These are phyloP conservation scores for Spea hammondii DNA, from an alignment of 2,797 vertebrate genomes.

Conservation along the genomic window DNA sequence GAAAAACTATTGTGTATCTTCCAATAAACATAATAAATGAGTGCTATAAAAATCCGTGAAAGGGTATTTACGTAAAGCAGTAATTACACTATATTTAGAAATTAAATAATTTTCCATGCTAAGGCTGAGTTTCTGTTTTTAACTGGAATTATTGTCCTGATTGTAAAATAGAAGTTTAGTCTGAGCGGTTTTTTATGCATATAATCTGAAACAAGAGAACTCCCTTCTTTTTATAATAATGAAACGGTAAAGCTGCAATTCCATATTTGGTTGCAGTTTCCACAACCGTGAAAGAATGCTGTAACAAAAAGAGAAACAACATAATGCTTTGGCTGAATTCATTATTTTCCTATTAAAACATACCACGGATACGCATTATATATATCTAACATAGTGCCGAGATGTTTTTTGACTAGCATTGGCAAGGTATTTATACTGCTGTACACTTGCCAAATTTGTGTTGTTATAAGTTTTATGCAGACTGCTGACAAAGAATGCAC, in stretches of 20 bases:
- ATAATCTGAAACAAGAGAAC: conserved; percentile 30
- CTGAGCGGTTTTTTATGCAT: conserved; percentile 32
- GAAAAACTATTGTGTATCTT: too few relatives aligned
- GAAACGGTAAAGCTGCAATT: neutral
- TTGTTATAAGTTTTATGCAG: neutral
- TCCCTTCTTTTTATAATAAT: neutral
- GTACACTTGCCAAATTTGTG: neutral
- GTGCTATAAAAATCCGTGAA: neutral
- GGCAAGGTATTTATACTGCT: neutral
- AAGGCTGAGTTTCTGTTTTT: neutral
- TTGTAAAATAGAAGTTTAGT: conserved; percentile 48
- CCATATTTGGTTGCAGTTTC: neutral
- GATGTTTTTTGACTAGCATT: neutral
- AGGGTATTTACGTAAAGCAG: conserved; percentile 32
- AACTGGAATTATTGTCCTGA: conserved; percentile 35
- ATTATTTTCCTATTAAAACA: neutral
- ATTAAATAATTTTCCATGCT: conserved; percentile 44
- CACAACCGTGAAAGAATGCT: neutral
- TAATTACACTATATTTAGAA: conserved; percentile 39
- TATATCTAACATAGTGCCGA: neutral
- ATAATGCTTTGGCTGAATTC: neutral
- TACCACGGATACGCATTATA: neutral
- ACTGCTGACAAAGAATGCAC: too few relatives aligned
- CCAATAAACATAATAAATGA: conserved; percentile 11
- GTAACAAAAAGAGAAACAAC: neutral